Percentiles rank a stretch among this genome's conserved stretches.
phyloP scores from a whole-genome alignment of 2,888 invertebrate genomes.

The Leptodirus hochenwartii region DNA sequence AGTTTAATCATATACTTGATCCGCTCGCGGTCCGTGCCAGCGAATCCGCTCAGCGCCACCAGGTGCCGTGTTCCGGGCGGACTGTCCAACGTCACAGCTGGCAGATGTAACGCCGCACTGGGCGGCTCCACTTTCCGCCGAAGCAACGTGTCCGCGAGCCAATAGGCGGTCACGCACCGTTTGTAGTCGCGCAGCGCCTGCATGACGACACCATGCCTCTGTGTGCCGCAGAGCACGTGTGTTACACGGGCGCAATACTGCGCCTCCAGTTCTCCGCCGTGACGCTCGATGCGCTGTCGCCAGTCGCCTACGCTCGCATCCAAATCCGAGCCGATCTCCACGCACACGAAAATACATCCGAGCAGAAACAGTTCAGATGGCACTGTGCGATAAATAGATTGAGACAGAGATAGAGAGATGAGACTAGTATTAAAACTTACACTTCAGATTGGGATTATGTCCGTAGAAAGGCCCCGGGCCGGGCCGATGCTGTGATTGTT shows the following conservation, averaged over 20 bases:
- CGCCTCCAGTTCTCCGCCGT: constrained; percentile 58
- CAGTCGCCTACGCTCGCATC: constrained; percentile 23
- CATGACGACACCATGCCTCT: constrained; percentile 79
- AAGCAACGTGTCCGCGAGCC: constrained; percentile 80
- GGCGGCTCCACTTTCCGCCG: constrained; percentile 60
- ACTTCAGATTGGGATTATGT: constrained; percentile 78
- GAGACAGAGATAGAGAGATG: constrained; percentile 1
- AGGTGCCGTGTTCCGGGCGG: constrained; percentile 60
- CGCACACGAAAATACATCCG: constrained; percentile 75
- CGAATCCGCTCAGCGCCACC: constrained; percentile 76
- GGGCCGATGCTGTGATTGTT: constrained; percentile 27
- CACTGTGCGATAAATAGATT: constrained; percentile 22
- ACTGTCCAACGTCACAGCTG: constrained; percentile 40
- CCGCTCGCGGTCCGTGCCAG: constrained; percentile 64
- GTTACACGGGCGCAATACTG: constrained; percentile 75
- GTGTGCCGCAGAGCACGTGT: constrained; percentile 81
- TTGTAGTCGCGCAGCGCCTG: constrained; percentile 55
- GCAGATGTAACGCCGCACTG: constrained; percentile 86
- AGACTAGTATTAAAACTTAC: constrained; percentile 19
- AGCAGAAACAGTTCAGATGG: constrained; percentile 79
- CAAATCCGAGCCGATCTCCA: constrained; percentile 24
- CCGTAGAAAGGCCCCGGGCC: constrained; percentile 70
- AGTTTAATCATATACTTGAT: constrained; percentile 71
- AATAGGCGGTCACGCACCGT: constrained; percentile 63
- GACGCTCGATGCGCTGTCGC: constrained; percentile 25